These are phyloP conservation scores for Mormoops blainvillei DNA, from an alignment of 2,113 vertebrate species.

Conservation along the genomic window DNA sequence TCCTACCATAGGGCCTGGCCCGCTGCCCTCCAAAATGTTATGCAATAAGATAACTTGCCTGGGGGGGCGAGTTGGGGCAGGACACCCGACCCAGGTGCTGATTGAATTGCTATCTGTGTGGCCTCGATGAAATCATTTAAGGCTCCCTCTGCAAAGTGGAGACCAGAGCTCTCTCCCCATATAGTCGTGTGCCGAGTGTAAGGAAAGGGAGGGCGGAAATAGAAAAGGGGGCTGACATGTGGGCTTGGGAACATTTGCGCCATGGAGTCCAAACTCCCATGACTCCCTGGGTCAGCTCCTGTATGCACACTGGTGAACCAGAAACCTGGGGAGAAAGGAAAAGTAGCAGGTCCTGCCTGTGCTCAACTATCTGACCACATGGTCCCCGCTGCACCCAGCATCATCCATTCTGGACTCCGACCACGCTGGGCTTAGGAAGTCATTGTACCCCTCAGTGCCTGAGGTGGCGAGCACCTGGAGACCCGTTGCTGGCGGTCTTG, in stretches of 20 bases:
- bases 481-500: accelerated
- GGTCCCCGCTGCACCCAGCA: accelerated
- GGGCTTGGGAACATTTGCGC: background rate
- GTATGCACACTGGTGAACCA: background rate
- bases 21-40: background rate
- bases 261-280: accelerated
- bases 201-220: background rate
- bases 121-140: background rate
- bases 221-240: background rate
- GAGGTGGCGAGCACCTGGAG: background rate
- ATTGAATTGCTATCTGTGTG: background rate
- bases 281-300: background rate
- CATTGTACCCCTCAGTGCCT: background rate
- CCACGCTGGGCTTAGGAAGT: background rate
- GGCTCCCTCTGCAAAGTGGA: background rate
- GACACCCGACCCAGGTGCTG: background rate
- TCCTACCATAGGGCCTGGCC: background rate
- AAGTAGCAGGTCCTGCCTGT: background rate
- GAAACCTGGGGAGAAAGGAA: background rate
- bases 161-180: background rate
- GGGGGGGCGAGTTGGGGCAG: background rate
- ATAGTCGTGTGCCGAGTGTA: background rate
- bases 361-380: too few species aligned
- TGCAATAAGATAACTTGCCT: background rate
- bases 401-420: background rate